These are phyloP conservation scores for Gnathonemus echidnorhynchus DNA, from an alignment of 2,113 vertebrate species.

Conservation along the genomic window DNA sequence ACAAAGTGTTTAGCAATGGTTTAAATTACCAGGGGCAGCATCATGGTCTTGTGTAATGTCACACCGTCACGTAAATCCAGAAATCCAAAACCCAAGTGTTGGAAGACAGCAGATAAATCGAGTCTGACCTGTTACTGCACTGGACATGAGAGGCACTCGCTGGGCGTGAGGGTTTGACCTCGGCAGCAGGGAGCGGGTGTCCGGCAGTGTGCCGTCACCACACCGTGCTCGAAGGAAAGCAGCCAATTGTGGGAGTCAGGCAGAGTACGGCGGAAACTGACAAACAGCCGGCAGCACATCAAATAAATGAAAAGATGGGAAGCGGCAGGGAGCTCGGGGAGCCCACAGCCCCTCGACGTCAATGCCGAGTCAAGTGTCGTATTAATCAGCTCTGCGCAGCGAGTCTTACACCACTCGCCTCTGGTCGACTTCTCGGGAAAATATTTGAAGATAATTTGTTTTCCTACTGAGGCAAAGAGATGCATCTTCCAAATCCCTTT, in stretches of 20 bases:
- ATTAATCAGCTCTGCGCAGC: background rate
- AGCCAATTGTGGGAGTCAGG: background rate
- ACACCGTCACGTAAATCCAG: background rate
- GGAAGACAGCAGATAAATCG: background rate
- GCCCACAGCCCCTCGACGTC: background rate
- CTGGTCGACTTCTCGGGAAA: constrained; percentile 2
- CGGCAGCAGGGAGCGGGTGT: background rate
- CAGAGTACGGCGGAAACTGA: background rate
- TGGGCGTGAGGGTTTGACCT: background rate
- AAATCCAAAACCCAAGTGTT: background rate
- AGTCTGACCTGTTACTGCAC: background rate
- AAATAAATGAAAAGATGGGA: background rate
- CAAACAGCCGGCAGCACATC: background rate
- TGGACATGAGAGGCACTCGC: background rate
- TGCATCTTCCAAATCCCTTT: background rate
- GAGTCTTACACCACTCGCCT: background rate
- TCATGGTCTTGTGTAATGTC: background rate
- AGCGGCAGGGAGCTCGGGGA: background rate
- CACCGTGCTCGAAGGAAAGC: background rate
- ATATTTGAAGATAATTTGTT: background rate
- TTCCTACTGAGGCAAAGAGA: background rate
- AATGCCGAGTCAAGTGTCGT: background rate
- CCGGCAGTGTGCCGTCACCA: background rate
- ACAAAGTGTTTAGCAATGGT: background rate
- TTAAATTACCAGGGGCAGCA: background rate